Evolutionary conservation across 2,113 vertebrate genomes (phyloP), one percentile per base, ranked within the genome.

Genomic region (Callorhinus ursinus): DNA sequence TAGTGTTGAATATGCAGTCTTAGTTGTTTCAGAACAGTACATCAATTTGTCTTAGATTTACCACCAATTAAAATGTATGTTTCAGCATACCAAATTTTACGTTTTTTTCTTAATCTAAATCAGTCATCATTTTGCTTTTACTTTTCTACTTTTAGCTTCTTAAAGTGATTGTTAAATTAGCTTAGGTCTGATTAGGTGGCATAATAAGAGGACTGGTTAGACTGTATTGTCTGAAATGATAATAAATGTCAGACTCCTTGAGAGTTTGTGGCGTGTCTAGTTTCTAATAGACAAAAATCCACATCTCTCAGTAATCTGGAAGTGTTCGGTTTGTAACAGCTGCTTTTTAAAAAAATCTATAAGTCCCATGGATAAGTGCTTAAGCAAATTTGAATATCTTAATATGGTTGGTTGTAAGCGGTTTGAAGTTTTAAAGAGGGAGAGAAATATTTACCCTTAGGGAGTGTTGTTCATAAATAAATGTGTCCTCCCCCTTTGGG

Each of bases 111-210:
- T 98, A 96, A 97, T 97, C 97, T 95, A 98, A 97, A 97, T 97
- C 1, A 98, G 96, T 98, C 97, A 98, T 99, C 97, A 94, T 98
- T 99, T 98, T 99, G 97, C 98, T 98, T 99, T 98, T 98, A 97
- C 94, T 98, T 99, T 99, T 98, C 98, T 99, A 97, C 98, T 98
- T 98, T 98, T 98, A 98, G 93, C 97, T 98, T 98, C 98, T 98
- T 98, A 98, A 98, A 98, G 98, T 98, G 98, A 98, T 97, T 98
- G 98, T 98, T 98, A 98, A 96, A 98, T 98, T 90, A 98, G 98
- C 94, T 97, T 97, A 98, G 97, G 97, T 98, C 96, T 98, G 96
- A 93, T 77, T 98, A 99, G 98, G 96, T 98, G 98, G 97, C 97
- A 93, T 98, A 98, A 84, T 96, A 96, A 98, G 98, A 97, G 96